Evolutionary conservation across 2,888 invertebrate species (phyloP).

Genomic region (Agrotis ipsilon): DNA sequence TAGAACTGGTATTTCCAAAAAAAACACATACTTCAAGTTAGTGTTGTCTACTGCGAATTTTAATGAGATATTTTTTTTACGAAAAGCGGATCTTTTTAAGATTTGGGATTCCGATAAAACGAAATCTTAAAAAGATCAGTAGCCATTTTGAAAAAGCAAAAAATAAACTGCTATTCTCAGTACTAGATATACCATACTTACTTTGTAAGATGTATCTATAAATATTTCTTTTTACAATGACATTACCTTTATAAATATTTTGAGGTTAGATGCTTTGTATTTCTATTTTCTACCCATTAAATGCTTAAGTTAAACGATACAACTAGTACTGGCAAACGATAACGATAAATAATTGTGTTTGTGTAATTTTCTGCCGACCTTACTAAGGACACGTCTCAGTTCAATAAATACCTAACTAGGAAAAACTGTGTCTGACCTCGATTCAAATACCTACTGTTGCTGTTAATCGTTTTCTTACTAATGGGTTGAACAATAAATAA

Average conservation of each 20-base stretch:
- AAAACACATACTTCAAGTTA: not conserved
- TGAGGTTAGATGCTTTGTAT: too few relatives aligned
- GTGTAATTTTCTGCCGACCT: conserved; percentile 14
- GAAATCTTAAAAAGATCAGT: not conserved
- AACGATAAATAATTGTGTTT: conserved; percentile 9
- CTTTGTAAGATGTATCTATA: too few relatives aligned
- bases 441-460: conserved; percentile 14
- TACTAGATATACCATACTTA: too few relatives aligned
- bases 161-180: too few relatives aligned
- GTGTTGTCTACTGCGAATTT: conserved; percentile 4
- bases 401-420: conserved; percentile 35
- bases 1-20: conserved; percentile 11
- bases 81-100: too few relatives aligned
- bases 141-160: not conserved
- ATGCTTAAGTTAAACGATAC: not conserved
- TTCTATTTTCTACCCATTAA: too few relatives aligned
- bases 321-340: not conserved
- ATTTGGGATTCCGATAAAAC: too few relatives aligned
- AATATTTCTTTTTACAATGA: not conserved
- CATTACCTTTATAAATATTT: not conserved
- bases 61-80: not conserved
- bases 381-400: conserved; percentile 31
- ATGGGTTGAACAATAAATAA: conserved; percentile 13
- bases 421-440: conserved; percentile 47
- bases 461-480: conserved; percentile 13